Conservation (phyloP, 2,888 invertebrate species). For the Drosophila longiperda region DNA sequence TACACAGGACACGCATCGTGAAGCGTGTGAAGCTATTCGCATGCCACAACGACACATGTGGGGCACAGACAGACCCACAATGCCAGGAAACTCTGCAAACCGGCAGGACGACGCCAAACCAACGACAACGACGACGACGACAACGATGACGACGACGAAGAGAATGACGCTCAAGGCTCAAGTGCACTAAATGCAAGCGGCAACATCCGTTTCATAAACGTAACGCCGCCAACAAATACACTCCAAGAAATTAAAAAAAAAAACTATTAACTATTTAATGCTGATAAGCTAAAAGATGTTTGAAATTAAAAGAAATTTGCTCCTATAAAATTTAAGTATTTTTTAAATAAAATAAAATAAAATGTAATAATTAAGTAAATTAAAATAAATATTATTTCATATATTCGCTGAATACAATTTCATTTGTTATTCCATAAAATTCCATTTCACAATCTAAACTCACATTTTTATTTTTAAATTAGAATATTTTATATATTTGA, state of each 20-base stretch:
- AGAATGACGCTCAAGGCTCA: conserved; percentile 76
- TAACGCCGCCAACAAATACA: conserved; percentile 40
- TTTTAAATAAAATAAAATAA: too few relatives aligned
- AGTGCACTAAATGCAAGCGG: conserved; percentile 81
- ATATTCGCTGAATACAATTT: not conserved
- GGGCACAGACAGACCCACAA: conserved; percentile 42
- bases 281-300: not conserved
- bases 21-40: conserved; percentile 60
- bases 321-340: not conserved
- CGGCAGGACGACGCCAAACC: conserved; percentile 24
- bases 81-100: conserved; percentile 55
- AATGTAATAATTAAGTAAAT: not conserved
- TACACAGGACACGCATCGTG: conserved; percentile 58
- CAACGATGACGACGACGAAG: conserved; percentile 1
- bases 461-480: not conserved
- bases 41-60: conserved; percentile 52
- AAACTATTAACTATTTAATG: not conserved
- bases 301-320: not conserved
- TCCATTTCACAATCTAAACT: not conserved
- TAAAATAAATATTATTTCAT: not conserved
- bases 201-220: conserved; percentile 80
- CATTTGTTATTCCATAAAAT: not conserved
- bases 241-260: conserved; percentile 24
- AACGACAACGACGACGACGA: not conserved
- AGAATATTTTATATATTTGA: not conserved